Percentiles rank a stretch among this genome's conserved stretches.
These are phyloP conservation scores for Maccullochella peelii DNA, from an alignment of 2,113 vertebrate species.

Conservation along the genomic window DNA sequence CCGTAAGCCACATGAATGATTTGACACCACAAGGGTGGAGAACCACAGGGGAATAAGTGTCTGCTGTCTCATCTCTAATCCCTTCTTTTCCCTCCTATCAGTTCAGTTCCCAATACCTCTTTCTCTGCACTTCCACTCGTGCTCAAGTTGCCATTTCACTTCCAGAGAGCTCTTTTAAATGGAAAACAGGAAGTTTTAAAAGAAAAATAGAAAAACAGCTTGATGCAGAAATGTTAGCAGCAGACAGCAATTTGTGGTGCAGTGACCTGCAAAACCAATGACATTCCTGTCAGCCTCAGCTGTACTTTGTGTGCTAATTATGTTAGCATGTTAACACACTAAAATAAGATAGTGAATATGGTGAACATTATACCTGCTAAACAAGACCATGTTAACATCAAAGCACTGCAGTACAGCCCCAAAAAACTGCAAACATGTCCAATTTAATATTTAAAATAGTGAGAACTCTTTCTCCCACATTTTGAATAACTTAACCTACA, in stretches of 20 bases:
- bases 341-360: background rate
- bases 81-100: slow-evolving; percentile 14
- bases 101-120: slow-evolving; percentile 3
- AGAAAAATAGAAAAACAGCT: background rate
- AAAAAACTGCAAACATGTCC: background rate
- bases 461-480: background rate
- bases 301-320: too few species aligned
- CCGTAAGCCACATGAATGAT: slow-evolving; percentile 67
- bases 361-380: background rate
- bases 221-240: background rate
- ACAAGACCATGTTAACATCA: background rate
- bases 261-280: background rate
- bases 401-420: background rate
- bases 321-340: background rate
- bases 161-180: background rate
- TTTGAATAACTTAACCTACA: background rate
- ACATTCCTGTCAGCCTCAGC: too few species aligned
- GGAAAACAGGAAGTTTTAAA: background rate
- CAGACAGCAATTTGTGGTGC: background rate
- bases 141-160: too few species aligned
- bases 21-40: slow-evolving; percentile 47
- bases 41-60: slow-evolving; percentile 58
- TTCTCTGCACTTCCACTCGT: background rate
- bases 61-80: slow-evolving; percentile 47
- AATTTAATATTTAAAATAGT: background rate